These are phyloP conservation scores for Phenganax stokvisi DNA, from an alignment of 92 coral and sea anemone species.

Conservation along the genomic window DNA sequence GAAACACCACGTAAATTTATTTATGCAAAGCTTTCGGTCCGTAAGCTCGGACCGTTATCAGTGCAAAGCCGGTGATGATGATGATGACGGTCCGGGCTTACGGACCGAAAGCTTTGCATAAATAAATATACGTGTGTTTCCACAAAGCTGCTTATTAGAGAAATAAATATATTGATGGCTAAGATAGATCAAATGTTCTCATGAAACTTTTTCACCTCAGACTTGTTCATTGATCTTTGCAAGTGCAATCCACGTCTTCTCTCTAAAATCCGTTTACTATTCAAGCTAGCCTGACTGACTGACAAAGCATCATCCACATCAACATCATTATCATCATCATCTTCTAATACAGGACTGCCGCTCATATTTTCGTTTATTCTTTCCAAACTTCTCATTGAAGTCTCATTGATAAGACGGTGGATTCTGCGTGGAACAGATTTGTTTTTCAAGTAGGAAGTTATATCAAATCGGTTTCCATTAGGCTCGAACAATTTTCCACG, in stretches of 20 bases:
- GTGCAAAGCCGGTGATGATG: too few species aligned
- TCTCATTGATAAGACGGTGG: constrained; percentile 31
- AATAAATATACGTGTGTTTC: too few species aligned
- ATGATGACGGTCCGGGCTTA: too few species aligned
- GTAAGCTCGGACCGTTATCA: too few species aligned
- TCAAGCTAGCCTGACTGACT: constrained; percentile 2
- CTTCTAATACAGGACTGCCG: background rate
- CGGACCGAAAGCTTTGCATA: too few species aligned
- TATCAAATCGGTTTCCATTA: constrained; percentile 12
- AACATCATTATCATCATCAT: too few species aligned
- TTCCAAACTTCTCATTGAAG: background rate
- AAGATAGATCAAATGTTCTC: background rate
- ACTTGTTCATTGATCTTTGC: constrained; percentile 24
- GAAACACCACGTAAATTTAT: too few species aligned
- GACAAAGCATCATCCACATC: background rate
- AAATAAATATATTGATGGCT: background rate
- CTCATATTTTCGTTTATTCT: background rate
- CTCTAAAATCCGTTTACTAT: constrained; percentile 28
- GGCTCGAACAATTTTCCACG: constrained; percentile 20
- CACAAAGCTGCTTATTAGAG: background rate
- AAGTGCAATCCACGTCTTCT: constrained; percentile 39
- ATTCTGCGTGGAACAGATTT: constrained; percentile 32
- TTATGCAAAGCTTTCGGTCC: too few species aligned
- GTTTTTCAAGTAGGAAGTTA: constrained; percentile 9
- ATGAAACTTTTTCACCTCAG: constrained; percentile 7